These are phyloP conservation scores for Eristalis arbustorum DNA, from an alignment of 2,888 invertebrate species.

Conservation along the genomic window DNA sequence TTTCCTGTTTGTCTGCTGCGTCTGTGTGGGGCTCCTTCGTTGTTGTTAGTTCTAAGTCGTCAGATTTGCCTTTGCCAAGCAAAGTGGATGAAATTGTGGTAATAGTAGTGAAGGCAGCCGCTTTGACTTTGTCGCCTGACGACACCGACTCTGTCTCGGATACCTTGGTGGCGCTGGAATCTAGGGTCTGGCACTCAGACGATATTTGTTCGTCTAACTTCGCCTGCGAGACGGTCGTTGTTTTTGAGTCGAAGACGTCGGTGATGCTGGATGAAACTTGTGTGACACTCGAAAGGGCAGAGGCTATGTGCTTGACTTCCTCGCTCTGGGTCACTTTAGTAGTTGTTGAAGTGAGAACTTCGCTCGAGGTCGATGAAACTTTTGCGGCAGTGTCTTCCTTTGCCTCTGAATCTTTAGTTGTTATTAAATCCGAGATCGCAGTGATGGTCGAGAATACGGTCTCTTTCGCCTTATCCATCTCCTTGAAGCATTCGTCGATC, in stretches of 20 bases:
- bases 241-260: neutral
- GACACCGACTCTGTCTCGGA: too few species aligned
- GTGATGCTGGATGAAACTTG: neutral
- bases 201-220: too few species aligned
- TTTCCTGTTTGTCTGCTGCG: neutral
- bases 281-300: neutral
- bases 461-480: neutral
- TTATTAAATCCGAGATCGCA: too few species aligned
- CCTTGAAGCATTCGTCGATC: neutral
- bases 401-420: too few species aligned
- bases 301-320: neutral
- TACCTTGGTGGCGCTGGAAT: too few species aligned
- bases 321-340: neutral
- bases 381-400: too few species aligned
- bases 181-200: too few species aligned
- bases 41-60: neutral
- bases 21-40: constrained; percentile 63
- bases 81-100: neutral
- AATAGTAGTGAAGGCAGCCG: neutral
- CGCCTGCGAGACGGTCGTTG: neutral
- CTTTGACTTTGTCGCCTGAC: neutral
- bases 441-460: neutral
- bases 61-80: neutral
- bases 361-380: too few species aligned
- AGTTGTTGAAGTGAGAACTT: too few species aligned